These are phyloP conservation scores for Pemphredon lugubris DNA, from an alignment of 2,888 invertebrate genomes.

Conservation along the genomic window DNA sequence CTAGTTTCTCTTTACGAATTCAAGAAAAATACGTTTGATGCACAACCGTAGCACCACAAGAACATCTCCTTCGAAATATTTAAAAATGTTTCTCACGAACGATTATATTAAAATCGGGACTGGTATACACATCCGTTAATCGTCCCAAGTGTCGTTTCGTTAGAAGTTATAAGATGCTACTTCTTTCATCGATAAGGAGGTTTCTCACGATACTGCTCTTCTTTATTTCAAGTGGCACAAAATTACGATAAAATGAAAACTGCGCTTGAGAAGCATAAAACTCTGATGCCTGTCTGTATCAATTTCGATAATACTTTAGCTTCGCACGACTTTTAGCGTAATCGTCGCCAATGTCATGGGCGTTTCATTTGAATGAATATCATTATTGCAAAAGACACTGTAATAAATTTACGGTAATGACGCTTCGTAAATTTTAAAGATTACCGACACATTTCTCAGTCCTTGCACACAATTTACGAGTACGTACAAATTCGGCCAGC, in stretches of 20 bases:
- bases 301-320: not conserved
- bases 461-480: constrained; percentile 4
- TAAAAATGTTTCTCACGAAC: not conserved
- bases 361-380: not conserved
- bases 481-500: constrained; percentile 47
- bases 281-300: not conserved
- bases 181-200: too few species aligned
- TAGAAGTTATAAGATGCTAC: too few species aligned
- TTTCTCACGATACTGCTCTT: too few species aligned
- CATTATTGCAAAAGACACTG: constrained; percentile 1
- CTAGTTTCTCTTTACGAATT: constrained; percentile 17
- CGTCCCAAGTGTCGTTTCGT: too few species aligned
- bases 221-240: not conserved
- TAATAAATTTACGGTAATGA: constrained; percentile 17
- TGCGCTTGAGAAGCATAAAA: not conserved
- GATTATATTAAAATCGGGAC: constrained; percentile 6
- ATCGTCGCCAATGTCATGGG: not conserved
- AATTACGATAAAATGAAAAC: not conserved
- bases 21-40: constrained; percentile 28
- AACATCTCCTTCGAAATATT: constrained; percentile 23
- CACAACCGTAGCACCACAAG: not conserved
- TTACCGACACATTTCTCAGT: constrained; percentile 2
- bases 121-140: not conserved
- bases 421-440: constrained; percentile 1
- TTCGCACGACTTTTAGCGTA: not conserved